These are phyloP conservation scores for Irena cyanogastra DNA, from an alignment of 2,113 vertebrate species.

Conservation along the genomic window DNA sequence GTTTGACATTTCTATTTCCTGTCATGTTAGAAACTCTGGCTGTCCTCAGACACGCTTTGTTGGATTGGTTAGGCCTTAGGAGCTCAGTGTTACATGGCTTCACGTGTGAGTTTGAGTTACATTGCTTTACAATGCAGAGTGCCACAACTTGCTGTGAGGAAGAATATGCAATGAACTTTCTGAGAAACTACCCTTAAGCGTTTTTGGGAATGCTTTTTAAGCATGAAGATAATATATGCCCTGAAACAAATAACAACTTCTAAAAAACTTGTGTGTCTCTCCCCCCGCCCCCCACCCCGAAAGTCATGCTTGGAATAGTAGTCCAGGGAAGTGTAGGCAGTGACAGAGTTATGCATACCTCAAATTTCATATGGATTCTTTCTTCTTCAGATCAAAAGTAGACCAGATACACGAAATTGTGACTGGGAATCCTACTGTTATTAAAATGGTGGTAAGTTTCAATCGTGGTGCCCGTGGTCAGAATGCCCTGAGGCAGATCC, in stretches of 20 bases:
- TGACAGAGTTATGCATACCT: not conserved
- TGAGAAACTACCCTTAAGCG: not conserved
- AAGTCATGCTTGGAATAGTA: not conserved
- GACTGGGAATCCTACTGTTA: conserved; percentile 95
- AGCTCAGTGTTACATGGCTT: not conserved
- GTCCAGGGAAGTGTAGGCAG: not conserved
- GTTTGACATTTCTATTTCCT: not conserved
- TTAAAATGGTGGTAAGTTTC: conserved; percentile 99
- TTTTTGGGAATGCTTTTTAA: not conserved
- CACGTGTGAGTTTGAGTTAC: not conserved
- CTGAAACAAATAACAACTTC: not conserved
- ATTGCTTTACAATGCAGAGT: not conserved
- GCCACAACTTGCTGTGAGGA: not conserved
- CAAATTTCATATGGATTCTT: not conserved
- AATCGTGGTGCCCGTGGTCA: conserved; percentile 94
- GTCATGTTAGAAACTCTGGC: not conserved
- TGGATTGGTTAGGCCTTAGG: not conserved
- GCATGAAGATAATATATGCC: not conserved
- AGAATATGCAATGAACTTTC: not conserved
- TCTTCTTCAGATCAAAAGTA: conserved; percentile 87
- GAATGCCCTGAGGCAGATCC: conserved; percentile 91
- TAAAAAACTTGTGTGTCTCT: not conserved
- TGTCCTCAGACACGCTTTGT: not conserved
- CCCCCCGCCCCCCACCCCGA: accelerated
- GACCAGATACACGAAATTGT: conserved; percentile 98